Percentiles rank a stretch among this genome's conserved stretches.
These are phyloP conservation scores for Cerceris rybyensis DNA, from an alignment of 2,888 invertebrate species.

Conservation along the genomic window DNA sequence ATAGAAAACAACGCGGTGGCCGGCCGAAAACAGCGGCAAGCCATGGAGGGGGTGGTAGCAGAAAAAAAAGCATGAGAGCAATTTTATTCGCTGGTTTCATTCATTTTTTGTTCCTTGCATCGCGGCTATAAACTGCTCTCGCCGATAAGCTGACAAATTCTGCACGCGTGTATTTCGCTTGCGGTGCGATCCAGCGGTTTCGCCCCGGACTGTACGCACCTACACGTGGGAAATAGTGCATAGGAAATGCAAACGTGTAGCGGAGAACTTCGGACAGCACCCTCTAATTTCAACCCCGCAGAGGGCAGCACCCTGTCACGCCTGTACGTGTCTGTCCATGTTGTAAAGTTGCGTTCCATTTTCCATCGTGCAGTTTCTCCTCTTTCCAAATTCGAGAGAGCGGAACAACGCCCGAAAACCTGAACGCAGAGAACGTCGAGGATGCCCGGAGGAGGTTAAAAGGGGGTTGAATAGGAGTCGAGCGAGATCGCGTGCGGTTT, in stretches of 20 bases:
- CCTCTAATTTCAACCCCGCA: conserved; percentile 76
- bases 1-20: conserved; percentile 34
- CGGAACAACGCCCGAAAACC: conserved; percentile 60
- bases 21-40: conserved; percentile 8
- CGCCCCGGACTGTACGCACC: conserved; percentile 67
- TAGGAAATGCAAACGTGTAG: conserved; percentile 77
- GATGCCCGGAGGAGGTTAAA: conserved; percentile 18
- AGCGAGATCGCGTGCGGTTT: conserved; percentile 52
- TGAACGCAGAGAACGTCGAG: background rate
- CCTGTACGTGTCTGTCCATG: conserved; percentile 68
- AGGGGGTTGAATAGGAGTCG: background rate
- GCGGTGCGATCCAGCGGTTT: conserved; percentile 34
- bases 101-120: conserved; percentile 52
- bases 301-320: conserved; percentile 75
- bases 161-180: conserved; percentile 22
- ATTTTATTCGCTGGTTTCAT: conserved; percentile 60
- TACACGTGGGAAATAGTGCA: conserved; percentile 75
- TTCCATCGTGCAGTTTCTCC: conserved; percentile 63
- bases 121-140: conserved; percentile 38
- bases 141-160: conserved; percentile 59
- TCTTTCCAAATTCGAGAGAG: conserved; percentile 65
- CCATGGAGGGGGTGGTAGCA: conserved; percentile 20
- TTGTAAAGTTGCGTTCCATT: conserved; percentile 71
- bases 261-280: conserved; percentile 75
- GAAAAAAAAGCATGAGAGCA: conserved; percentile 53